Conservation (phyloP, 1,140 invertebrate species). For the Dufourea novaeangliae region DNA sequence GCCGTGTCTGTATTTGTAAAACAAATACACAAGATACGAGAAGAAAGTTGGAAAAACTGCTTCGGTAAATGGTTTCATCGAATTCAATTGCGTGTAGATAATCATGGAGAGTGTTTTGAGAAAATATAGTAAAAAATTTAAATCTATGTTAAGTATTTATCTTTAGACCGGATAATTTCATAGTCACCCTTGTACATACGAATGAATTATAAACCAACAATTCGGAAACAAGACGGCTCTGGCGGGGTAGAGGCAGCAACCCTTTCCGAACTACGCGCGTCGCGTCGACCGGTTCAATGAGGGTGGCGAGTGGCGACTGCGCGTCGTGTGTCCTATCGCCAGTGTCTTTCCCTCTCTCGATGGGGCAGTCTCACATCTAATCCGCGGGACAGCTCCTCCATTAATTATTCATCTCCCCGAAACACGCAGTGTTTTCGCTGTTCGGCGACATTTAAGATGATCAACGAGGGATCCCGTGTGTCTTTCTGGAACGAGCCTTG, state of each 20-base stretch:
- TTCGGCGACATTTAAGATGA: constrained; percentile 15
- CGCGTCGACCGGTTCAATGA: constrained; percentile 60
- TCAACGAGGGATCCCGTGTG: background rate
- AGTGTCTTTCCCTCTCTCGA: background rate
- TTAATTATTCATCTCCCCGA: background rate
- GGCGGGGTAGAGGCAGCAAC: constrained; percentile 1
- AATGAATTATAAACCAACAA: too few species aligned
- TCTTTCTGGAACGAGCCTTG: background rate
- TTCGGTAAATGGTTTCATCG: too few species aligned
- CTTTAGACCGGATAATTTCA: too few species aligned
- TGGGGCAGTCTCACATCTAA: background rate
- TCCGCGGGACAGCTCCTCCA: background rate
- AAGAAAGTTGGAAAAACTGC: too few species aligned
- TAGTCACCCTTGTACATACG: too few species aligned
- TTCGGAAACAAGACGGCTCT: constrained; percentile 7
- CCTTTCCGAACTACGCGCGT: constrained; percentile 46
- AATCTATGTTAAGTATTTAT: too few species aligned
- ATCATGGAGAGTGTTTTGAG: too few species aligned
- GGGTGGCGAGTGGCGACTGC: constrained; percentile 72
- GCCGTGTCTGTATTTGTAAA: too few species aligned
- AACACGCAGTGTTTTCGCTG: background rate
- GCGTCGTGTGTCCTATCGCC: constrained; percentile 42
- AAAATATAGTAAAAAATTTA: too few species aligned
- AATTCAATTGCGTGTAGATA: too few species aligned
- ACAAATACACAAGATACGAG: too few species aligned